These are phyloP conservation scores for Diorhabda elongata DNA, from an alignment of 1,140 invertebrate species.

Conservation along the genomic window DNA sequence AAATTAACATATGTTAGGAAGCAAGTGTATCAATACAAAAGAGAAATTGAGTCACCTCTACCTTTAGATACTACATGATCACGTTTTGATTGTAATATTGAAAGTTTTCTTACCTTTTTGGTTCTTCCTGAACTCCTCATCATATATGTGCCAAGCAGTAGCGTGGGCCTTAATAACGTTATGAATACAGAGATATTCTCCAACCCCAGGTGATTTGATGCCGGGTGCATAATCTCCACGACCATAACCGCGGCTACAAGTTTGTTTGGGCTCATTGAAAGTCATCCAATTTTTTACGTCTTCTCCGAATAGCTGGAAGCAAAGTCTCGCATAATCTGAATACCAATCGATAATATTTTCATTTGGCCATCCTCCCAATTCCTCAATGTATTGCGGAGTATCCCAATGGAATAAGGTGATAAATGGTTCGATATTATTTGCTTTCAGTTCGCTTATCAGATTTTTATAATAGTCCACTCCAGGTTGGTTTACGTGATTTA, in stretches of 20 bases:
- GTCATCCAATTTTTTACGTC: slow-evolving; percentile 32
- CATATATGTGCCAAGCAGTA: slow-evolving; percentile 47
- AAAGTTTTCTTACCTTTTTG: slow-evolving; percentile 18
- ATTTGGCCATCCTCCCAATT: slow-evolving; percentile 10
- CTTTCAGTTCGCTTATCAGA: slow-evolving; percentile 11
- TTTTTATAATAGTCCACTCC: slow-evolving; percentile 17
- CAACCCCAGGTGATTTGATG: slow-evolving; percentile 33
- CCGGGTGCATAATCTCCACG: slow-evolving; percentile 17
- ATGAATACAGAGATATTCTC: slow-evolving; percentile 48
- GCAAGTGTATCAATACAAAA: no score
- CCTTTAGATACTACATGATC: no score
- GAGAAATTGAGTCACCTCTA: no score
- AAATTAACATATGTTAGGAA: no score
- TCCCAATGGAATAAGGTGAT: slow-evolving; percentile 13
- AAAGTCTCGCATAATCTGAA: slow-evolving; percentile 5
- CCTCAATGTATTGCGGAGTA: slow-evolving; percentile 4
- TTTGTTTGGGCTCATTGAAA: slow-evolving; percentile 44
- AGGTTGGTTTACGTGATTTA: slow-evolving; percentile 3
- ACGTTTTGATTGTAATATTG: no score
- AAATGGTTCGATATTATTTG: slow-evolving; percentile 12
- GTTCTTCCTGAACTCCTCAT: slow-evolving; percentile 16
- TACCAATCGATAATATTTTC: background rate
- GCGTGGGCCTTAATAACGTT: slow-evolving; percentile 48
- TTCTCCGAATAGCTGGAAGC: slow-evolving; percentile 26
- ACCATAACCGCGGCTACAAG: slow-evolving; percentile 23